Conservation (phyloP, 92 coral and sea anemone species). For the Porites divaricata region DNA sequence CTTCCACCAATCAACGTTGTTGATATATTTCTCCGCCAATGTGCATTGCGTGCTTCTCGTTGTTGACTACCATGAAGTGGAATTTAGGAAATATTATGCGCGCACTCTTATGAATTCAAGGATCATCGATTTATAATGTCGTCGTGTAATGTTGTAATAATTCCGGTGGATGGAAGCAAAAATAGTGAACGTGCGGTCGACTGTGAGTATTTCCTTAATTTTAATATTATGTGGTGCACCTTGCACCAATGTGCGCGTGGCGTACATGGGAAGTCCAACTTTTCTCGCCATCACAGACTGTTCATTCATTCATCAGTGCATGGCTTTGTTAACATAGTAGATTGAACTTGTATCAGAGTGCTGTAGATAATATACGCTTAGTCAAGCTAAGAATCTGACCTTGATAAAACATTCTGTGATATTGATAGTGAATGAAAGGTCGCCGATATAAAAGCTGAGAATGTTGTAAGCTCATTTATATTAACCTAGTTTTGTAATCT, state of each 20-base stretch:
- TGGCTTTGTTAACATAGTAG: too few relatives aligned
- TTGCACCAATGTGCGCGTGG: too few relatives aligned
- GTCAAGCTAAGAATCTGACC: background rate
- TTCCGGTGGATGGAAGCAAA: slow-evolving; percentile 77
- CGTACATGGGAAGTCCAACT: too few relatives aligned
- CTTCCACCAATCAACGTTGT: slow-evolving; percentile 10
- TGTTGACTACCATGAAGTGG: background rate
- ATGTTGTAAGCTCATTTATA: background rate
- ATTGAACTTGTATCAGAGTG: slow-evolving; percentile 6
- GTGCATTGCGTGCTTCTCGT: background rate
- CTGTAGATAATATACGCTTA: background rate
- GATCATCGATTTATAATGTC: slow-evolving; percentile 8
- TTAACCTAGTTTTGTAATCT: too few relatives aligned
- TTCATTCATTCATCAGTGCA: background rate
- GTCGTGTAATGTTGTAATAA: slow-evolving; percentile 54
- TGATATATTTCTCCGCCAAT: slow-evolving; percentile 1
- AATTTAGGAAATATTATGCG: background rate
- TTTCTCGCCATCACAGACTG: background rate
- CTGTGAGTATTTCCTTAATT: slow-evolving; percentile 47
- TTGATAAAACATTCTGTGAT: background rate
- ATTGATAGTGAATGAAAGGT: slow-evolving; percentile 3
- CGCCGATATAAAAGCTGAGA: background rate
- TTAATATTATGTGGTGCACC: background rate
- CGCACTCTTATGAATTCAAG: background rate
- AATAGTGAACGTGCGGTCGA: slow-evolving; percentile 73